Evolutionary conservation across 2,888 invertebrate genomes (phyloP), one percentile per base, ranked within the genome.

Genomic region (Nomada flava): DNA sequence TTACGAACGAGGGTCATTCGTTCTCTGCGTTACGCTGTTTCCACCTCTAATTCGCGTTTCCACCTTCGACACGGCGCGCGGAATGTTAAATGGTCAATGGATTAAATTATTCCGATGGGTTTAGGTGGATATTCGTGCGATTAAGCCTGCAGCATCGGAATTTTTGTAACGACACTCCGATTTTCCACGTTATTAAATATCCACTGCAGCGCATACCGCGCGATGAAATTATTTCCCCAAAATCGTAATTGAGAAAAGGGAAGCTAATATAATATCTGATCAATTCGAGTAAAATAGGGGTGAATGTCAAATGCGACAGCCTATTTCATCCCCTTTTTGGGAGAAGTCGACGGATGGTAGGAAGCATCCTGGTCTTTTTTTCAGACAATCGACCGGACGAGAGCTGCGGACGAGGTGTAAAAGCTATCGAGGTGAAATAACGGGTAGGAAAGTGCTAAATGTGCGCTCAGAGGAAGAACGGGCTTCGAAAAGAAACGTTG

Each of bases 371-470:
- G 72, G 64, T 62, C 52, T 62, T 73, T 68, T 68, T 67, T 67
- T 26, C 57, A 52, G 81, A n/a, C 72, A 64, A 68, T 76, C 82
- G 76, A 82, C 69, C 75, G 59, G 63, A 60, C 53, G 53, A 71
- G 68, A 11, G 20, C 23, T 60, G 53, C 53, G 69, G 53, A 36
- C 68, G 59, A 71, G 70, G 76, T 75, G 76, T 86, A 81, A 77
- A 84, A 86, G 71, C 79, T 70, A 86, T 82, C 78, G 77, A 70
- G 73, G 79, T 85, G 74, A 82, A 84, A 87, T 81, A 79, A 87
- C 76, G 79, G 64, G 67, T 57, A 73, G 67, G 67, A 79, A 65
- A 69, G 80, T 75, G 79, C 57, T 81, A 86, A 86, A 86, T 78
- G 83, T 53, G 70, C 70, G 77, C 77, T 80, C 70, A 53, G 64